Conservation (phyloP, 2,888 invertebrate genomes). For the Coelopa pilipes region DNA sequence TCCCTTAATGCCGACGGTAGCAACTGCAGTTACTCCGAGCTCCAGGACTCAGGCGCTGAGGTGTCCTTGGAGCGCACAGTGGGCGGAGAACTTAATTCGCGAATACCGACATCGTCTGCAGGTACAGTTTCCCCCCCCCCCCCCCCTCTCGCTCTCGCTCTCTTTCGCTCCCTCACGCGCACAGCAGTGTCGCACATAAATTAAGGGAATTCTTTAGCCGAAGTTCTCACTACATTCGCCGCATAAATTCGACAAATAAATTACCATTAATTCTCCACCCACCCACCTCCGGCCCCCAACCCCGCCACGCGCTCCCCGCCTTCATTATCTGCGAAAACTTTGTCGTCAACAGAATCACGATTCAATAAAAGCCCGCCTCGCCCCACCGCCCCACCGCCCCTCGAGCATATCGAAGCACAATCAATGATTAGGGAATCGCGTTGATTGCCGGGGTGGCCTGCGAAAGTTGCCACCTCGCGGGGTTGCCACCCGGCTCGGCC, state of each 20-base stretch:
- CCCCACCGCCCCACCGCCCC: background rate
- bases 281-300: background rate
- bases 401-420: background rate
- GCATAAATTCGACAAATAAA: conserved; percentile 22
- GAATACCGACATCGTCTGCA: background rate
- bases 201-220: conserved; percentile 15
- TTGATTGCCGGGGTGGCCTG: conserved; percentile 17
- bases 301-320: background rate
- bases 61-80: no score
- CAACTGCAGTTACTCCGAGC: no score
- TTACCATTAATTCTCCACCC: conserved; percentile 8
- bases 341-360: conserved; percentile 29
- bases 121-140: background rate
- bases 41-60: no score
- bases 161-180: background rate
- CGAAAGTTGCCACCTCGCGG: background rate
- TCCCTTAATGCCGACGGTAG: no score
- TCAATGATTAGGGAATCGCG: conserved; percentile 22
- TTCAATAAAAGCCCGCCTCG: conserved; percentile 13
- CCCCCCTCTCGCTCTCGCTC: background rate
- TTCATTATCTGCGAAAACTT: conserved; percentile 20
- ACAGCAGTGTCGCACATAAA: conserved; percentile 1
- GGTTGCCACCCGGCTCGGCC: conserved; percentile 6
- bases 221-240: conserved; percentile 20
- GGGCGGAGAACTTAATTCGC: no score